phyloP scores from a whole-genome alignment of 2,113 vertebrate species.

The Daubentonia madagascariensis region DNA sequence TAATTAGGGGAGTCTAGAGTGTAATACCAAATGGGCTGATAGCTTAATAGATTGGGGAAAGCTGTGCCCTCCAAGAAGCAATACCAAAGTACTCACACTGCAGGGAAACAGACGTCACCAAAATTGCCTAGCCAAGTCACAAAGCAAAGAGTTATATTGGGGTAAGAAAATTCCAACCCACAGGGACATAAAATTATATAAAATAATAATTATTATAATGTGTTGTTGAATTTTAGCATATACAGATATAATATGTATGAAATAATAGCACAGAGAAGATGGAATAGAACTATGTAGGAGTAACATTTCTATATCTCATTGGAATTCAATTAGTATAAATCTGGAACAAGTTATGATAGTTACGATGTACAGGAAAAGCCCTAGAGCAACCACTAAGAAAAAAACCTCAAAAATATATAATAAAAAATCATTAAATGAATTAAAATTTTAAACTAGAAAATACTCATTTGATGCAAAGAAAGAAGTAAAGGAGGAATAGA shows the following conservation, averaged over 20 bases:
- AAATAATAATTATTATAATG: neutral
- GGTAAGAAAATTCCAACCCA: neutral
- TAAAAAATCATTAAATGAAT: neutral
- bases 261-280: neutral
- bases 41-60: neutral
- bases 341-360: neutral
- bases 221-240: neutral
- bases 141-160: neutral
- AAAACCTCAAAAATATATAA: neutral
- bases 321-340: neutral
- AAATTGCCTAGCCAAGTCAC: neutral
- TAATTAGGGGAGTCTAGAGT: neutral
- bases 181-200: neutral
- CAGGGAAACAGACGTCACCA: neutral
- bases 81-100: neutral
- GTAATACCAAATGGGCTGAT: neutral
- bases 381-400: neutral
- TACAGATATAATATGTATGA: neutral
- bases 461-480: neutral
- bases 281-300: neutral
- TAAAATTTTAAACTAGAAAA: neutral
- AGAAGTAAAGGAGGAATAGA: neutral
- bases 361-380: neutral
- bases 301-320: neutral
- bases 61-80: neutral